A percentile compares a stretch with the other conserved stretches of the same genome.
Conservation (phyloP, 1,140 invertebrate genomes). For the Thaumatotibia leucotreta region DNA sequence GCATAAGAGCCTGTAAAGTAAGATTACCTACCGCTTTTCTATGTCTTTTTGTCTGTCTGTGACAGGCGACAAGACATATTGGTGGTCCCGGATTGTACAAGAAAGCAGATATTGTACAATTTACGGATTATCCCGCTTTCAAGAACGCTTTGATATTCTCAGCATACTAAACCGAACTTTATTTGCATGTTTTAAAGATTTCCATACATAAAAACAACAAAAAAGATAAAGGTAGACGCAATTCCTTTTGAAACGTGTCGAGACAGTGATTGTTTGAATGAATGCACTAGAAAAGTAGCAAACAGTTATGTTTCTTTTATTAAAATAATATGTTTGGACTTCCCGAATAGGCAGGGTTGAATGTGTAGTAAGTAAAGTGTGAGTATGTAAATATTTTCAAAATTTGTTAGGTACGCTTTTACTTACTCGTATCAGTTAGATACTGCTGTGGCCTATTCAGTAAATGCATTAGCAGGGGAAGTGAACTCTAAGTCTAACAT, state of each 20-base stretch:
- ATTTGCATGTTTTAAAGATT: neutral
- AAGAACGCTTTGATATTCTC: neutral
- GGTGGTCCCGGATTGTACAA: conserved; percentile 6
- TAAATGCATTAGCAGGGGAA: too few relatives aligned
- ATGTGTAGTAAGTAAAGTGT: too few relatives aligned
- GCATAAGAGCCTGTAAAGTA: neutral
- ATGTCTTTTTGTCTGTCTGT: neutral
- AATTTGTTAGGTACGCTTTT: too few relatives aligned
- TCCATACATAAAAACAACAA: neutral
- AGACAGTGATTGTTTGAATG: neutral
- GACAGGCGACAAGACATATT: neutral
- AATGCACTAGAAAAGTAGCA: neutral
- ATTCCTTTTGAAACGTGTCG: neutral
- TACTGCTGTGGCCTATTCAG: too few relatives aligned
- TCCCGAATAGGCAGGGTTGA: neutral
- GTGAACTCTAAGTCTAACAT: too few relatives aligned
- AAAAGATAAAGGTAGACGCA: neutral
- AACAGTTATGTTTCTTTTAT: neutral
- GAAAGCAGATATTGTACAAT: neutral
- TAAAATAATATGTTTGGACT: neutral
- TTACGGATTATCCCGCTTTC: conserved; percentile 3
- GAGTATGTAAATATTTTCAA: too few relatives aligned
- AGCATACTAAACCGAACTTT: neutral
- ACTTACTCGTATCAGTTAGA: too few relatives aligned
- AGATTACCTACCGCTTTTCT: neutral